phyloP scores from a whole-genome alignment of 2,888 invertebrate species.

The Diabrotica balteata region DNA sequence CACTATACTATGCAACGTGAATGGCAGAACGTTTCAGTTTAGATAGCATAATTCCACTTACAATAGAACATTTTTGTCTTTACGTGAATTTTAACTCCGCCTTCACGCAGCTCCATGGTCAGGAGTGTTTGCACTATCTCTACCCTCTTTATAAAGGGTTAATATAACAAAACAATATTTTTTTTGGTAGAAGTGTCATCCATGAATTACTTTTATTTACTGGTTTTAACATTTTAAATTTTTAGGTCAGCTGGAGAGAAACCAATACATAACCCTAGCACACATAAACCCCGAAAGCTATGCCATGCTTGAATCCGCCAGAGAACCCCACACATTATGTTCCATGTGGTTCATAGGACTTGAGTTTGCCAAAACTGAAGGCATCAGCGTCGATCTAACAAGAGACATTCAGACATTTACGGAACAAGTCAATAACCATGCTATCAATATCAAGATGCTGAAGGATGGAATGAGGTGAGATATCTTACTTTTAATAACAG shows the following conservation, averaged over 20 bases:
- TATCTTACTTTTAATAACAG: not conserved
- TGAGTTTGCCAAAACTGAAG: conserved; percentile 84
- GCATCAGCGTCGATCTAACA: conserved; percentile 89
- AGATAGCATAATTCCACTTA: no score
- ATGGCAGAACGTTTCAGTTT: no score
- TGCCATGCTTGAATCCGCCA: conserved; percentile 61
- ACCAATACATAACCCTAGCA: conserved; percentile 88
- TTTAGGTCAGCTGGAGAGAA: conserved; percentile 84
- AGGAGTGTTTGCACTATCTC: no score
- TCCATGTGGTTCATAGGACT: conserved; percentile 99
- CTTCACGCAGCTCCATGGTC: no score
- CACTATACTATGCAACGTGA: no score
- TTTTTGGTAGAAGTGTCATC: no score
- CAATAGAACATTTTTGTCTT: no score
- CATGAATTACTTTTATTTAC: not conserved
- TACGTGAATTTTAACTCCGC: no score
- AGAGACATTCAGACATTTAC: conserved; percentile 91
- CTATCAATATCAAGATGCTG: conserved; percentile 72
- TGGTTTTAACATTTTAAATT: conserved; percentile 7
- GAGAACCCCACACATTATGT: conserved; percentile 68
- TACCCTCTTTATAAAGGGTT: no score
- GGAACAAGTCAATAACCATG: conserved; percentile 83
- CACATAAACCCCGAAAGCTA: conserved; percentile 96
- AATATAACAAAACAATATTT: no score
- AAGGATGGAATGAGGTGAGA: conserved; percentile 73